Percentiles rank a stretch among this genome's conserved stretches.
These are phyloP conservation scores for Tiliacea aurago DNA, from an alignment of 2,888 invertebrate species.

Conservation along the genomic window DNA sequence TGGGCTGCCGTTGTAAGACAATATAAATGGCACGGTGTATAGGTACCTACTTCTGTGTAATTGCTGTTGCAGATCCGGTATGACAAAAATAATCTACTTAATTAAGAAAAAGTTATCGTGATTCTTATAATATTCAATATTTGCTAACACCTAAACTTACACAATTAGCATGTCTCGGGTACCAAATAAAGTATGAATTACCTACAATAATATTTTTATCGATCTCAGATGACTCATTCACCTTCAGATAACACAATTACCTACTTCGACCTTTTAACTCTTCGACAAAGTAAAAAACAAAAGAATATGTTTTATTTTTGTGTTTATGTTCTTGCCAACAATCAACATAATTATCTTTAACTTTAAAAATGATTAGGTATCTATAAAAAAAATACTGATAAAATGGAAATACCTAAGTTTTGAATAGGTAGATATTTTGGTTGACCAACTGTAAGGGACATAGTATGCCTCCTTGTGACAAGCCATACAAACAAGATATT, in stretches of 20 bases:
- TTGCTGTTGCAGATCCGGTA: constrained; percentile 3
- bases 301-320: not conserved
- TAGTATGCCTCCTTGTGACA: constrained; percentile 16
- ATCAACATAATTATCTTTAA: not conserved
- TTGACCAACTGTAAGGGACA: not conserved
- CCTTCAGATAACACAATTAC: constrained; percentile 39
- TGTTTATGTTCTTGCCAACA: not conserved
- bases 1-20: too few relatives aligned
- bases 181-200: constrained; percentile 17
- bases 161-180: constrained; percentile 16
- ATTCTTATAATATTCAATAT: not conserved
- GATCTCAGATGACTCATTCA: constrained; percentile 24
- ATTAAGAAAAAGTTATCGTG: not conserved
- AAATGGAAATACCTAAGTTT: too few relatives aligned
- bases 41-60: not conserved
- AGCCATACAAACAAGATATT: not conserved
- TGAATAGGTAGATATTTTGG: too few relatives aligned
- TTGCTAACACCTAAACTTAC: constrained; percentile 1
- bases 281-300: constrained; percentile 1
- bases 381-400: too few relatives aligned
- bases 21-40: too few relatives aligned
- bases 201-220: constrained; percentile 40
- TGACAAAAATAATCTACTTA: not conserved
- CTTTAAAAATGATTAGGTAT: too few relatives aligned
- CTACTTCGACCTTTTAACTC: constrained; percentile 31